Evolutionary conservation across 64 coral and sea anemone species (phyloP), one percentile per base, ranked within the genome.

Genomic region (Pocillopora damicornis): DNA sequence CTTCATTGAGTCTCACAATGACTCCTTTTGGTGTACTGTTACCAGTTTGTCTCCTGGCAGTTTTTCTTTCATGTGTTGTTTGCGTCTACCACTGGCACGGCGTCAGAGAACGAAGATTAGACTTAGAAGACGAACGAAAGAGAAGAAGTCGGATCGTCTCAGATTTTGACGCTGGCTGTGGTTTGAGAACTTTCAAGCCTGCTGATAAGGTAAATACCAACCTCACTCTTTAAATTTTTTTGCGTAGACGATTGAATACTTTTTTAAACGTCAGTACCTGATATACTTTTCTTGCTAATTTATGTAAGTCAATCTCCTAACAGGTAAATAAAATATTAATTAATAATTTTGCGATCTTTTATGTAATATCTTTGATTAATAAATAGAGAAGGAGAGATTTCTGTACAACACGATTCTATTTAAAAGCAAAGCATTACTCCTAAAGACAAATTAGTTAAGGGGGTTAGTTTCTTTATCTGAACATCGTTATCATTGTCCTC

Each of bases 61-160:
- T 88, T 37, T 88, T 88, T 76, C 71, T 88, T 8, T 88, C 75
- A 1, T 88, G 73, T 22, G 86, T 78, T 76, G 86, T 78, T 0
- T 88, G 72, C 13, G 86, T 63, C 12, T 88, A 76, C 59, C 73
- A 63, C 71, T 88, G 86, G 72, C 86, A 88, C 25, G 30, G 86
- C 20, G 25, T 35, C 58, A 63, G 86, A 58, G 86, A 88, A 75
- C 9, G 86, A 18, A 76, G 75, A 76, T 18, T 85, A 22, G 81
- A 85, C 36, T 23, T 85, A 37, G 81, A 85, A 66, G 81, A 85
- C 25, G 64, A 85, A n/a, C 61, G 86, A 60, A 88, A 88, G 61
- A 59, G 58, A 25, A 76, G 61, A 16, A 62, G 7, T 51, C 42
- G 73, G 18, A 76, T 26, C 35, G 0, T 61, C 18, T 76, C 45